These are phyloP conservation scores for Oxyura jamaicensis DNA, from an alignment of 2,113 vertebrate species.

Conservation along the genomic window DNA sequence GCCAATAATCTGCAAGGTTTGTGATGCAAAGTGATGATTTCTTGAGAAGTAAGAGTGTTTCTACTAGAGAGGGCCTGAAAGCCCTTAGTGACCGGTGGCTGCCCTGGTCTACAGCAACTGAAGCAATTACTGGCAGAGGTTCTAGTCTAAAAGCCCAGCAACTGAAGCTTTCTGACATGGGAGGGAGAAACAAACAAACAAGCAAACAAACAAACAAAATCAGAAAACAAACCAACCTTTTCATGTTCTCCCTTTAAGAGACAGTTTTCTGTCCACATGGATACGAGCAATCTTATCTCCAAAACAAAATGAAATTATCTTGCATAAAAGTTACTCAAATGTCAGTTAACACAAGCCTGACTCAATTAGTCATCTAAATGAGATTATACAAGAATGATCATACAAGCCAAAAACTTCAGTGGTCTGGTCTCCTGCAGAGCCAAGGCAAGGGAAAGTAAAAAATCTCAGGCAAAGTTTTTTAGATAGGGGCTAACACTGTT, in stretches of 20 bases:
- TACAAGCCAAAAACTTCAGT: neutral
- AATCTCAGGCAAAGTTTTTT: neutral
- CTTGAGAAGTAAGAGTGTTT: neutral
- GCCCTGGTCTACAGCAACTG: neutral
- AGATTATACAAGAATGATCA: neutral
- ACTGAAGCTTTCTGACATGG: neutral
- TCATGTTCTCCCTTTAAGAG: neutral
- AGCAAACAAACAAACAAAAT: neutral
- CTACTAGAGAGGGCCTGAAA: neutral
- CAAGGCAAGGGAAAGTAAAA: neutral
- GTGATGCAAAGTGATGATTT: neutral
- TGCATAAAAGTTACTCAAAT: neutral
- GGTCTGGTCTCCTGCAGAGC: neutral
- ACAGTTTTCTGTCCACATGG: neutral
- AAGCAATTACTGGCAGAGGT: neutral
- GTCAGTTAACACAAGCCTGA: neutral
- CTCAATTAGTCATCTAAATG: slow-evolving; percentile 14
- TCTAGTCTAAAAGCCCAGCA: neutral
- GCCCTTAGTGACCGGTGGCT: neutral
- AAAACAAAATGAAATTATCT: neutral
- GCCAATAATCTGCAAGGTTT: neutral
- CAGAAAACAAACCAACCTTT: neutral
- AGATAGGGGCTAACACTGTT: neutral
- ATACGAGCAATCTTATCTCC: neutral
- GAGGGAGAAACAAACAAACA: neutral